A percentile compares a stretch with the other conserved stretches of the same genome.
Evolutionary conservation across 2,888 invertebrate species (phyloP).

Genomic region (Amiota minor): DNA sequence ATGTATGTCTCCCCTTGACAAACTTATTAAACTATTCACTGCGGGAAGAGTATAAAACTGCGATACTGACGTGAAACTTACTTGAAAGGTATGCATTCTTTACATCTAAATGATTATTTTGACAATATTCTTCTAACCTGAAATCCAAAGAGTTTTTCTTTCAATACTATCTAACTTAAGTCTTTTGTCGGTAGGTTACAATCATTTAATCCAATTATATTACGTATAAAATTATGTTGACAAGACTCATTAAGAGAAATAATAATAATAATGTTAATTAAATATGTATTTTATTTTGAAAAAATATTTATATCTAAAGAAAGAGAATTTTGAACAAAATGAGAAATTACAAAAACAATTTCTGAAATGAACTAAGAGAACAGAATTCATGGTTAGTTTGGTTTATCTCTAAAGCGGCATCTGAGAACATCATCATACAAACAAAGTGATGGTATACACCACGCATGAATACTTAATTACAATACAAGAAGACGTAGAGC

Average conservation of each 20-base stretch:
- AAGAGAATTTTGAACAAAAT: constrained; percentile 7
- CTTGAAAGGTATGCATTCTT: too few relatives aligned
- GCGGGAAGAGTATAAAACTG: too few relatives aligned
- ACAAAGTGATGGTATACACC: constrained; percentile 6
- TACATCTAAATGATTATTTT: too few relatives aligned
- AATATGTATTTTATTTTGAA: background rate
- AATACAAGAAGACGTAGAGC: constrained; percentile 1
- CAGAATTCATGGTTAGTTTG: too few relatives aligned
- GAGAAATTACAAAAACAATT: background rate
- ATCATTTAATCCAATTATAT: background rate
- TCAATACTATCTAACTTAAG: background rate
- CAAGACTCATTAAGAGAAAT: constrained; percentile 16
- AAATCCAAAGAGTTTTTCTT: too few relatives aligned
- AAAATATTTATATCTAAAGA: constrained; percentile 6
- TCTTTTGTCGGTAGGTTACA: background rate
- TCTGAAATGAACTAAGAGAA: background rate
- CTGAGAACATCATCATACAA: constrained; percentile 32
- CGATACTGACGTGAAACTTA: too few relatives aligned
- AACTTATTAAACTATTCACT: too few relatives aligned
- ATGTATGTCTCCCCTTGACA: too few relatives aligned
- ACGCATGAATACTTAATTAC: constrained; percentile 25
- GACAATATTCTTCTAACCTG: too few relatives aligned
- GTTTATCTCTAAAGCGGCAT: constrained; percentile 47
- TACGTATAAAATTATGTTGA: background rate
- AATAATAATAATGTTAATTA: constrained; percentile 18